Base-by-base conservation (phyloP, 2,113 vertebrate genomes). In the Corynorhinus townsendii region DNA sequence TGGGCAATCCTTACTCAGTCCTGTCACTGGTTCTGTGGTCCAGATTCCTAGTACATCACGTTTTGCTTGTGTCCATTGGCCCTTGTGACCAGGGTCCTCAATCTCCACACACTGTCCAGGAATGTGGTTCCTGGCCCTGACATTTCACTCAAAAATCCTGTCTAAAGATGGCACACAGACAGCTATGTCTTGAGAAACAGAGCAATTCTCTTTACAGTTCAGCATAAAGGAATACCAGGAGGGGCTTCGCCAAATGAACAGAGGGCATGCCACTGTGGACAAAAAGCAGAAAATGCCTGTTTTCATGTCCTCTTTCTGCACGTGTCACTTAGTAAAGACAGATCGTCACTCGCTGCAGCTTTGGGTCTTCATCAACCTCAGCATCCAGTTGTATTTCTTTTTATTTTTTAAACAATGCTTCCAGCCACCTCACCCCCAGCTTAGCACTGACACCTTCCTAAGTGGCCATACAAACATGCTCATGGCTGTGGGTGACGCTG, bases 121-220 rank as follows among this genome's bases (percentile, higher is more conserved):
- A 81, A 92, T 92, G 62, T 71, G 47, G 90, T 89, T 49, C 22
- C 43, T n/a, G 43, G 22, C 79, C 38, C 83, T 69, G 40, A 89
- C 8, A 9, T 52, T 91, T 49, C 35, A 47, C 59, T 80, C 64
- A 87, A 85, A 96, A 62, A 7, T 47, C 24, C 19, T 33, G 35
- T 45, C 64, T 89, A 20, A 83, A 88, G 77, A 68, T 90, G 76
- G 12, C 26, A 43, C 0, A 43, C 77, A 88, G 30, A 84, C 4
- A 77, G 45, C 59, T 49, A 5, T 0, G 86, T 22, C 75, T 71
- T 52, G 38, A 88, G 68, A 91, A 47, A 76, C 12, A 33, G 24
- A 81, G 17, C 40, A 24, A 11, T 56, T 68, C 38, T 54, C 7
- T 43, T 24, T 45, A 38, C 17, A 4, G 30, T 26, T 84, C 59